Conservation (phyloP, 1,140 invertebrate genomes). For the Apis dorsata region DNA sequence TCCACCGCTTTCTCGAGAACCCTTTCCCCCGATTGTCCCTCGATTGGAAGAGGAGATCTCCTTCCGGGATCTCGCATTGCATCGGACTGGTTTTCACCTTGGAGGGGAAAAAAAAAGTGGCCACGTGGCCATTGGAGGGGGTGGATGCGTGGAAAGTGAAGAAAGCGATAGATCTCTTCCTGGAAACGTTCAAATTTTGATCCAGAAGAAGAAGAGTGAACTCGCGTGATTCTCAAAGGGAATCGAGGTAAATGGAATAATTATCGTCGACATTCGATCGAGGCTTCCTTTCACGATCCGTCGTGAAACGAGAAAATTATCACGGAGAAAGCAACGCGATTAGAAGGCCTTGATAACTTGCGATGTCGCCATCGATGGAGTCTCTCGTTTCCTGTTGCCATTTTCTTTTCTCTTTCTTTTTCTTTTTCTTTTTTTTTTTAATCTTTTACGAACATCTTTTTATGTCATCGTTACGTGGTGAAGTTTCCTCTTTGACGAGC, state of each 20-base stretch:
- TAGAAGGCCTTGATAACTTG: no score
- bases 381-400: no score
- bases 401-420: no score
- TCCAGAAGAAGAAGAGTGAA: slow-evolving; percentile 23
- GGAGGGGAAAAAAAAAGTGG: slow-evolving; percentile 48
- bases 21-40: slow-evolving; percentile 53
- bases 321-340: neutral
- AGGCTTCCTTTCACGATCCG: neutral
- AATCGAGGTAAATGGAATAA: slow-evolving; percentile 18
- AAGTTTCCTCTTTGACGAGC: no score
- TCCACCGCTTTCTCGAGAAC: slow-evolving; percentile 59
- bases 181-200: slow-evolving; percentile 64
- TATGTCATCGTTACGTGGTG: no score
- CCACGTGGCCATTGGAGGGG: neutral
- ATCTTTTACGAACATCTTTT: no score
- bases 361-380: no score
- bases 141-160: slow-evolving; percentile 21
- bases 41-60: slow-evolving; percentile 26
- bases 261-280: slow-evolving; percentile 31
- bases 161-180: slow-evolving; percentile 68
- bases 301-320: neutral
- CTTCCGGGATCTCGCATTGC: slow-evolving; percentile 67
- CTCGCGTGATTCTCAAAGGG: no score
- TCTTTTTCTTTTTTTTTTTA: no score
- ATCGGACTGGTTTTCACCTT: slow-evolving; percentile 58